A percentile compares a stretch with the other conserved stretches of the same genome.
phyloP scores from a whole-genome alignment of 2,888 invertebrate genomes.

The Drosophila quinaria region DNA sequence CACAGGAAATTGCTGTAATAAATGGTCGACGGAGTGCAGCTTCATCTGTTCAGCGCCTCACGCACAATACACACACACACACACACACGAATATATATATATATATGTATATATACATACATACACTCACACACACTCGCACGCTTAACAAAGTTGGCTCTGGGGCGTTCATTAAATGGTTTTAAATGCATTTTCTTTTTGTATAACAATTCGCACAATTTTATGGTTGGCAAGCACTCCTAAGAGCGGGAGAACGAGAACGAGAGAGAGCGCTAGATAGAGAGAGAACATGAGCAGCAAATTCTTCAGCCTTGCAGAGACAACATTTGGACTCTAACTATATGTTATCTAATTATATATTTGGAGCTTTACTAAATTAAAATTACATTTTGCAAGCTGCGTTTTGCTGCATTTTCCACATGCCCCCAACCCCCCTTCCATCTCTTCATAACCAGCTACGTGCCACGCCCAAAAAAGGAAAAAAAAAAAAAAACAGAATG shows the following conservation, averaged over 20 bases:
- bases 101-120: slow-evolving; percentile 2
- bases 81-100: slow-evolving; percentile 1
- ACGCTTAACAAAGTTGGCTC: slow-evolving; percentile 29
- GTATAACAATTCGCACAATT: slow-evolving; percentile 65
- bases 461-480: slow-evolving; percentile 63
- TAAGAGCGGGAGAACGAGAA: not conserved
- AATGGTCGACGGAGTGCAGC: slow-evolving; percentile 61
- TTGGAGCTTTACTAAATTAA: slow-evolving; percentile 23
- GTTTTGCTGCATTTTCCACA: slow-evolving; percentile 31
- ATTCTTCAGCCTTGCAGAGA: slow-evolving; percentile 12
- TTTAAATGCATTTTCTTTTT: slow-evolving; percentile 64
- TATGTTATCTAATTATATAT: slow-evolving; percentile 45
- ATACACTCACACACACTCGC: slow-evolving; percentile 8
- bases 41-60: slow-evolving; percentile 34
- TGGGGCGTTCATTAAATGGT: slow-evolving; percentile 60
- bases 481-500: not conserved
- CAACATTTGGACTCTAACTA: slow-evolving; percentile 48
- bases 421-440: not conserved
- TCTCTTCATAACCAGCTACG: not conserved
- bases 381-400: slow-evolving; percentile 35
- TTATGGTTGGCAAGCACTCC: slow-evolving; percentile 44
- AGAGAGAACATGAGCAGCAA: not conserved
- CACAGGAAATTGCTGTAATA: slow-evolving; percentile 80
- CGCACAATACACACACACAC: slow-evolving; percentile 16
- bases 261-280: not conserved